Evolutionary conservation across 2,888 invertebrate species (phyloP), one percentile per base, ranked within the genome.

Genomic region (Harpalus rubripes): DNA sequence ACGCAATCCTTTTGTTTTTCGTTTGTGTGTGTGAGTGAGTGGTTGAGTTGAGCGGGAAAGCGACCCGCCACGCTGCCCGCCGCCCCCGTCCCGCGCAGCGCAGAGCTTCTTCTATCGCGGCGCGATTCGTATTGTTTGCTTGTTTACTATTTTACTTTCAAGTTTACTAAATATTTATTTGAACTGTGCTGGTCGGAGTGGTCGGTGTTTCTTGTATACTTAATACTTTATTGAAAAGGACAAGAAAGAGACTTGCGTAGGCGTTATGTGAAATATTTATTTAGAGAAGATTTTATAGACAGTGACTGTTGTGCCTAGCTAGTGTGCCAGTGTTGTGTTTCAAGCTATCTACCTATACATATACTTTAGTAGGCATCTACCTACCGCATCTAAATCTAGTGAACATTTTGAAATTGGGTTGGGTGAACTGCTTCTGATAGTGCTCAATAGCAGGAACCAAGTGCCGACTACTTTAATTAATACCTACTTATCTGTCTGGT

Each of bases 1-100:
- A 44, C 44, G 44, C 44, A 44, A 44, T 44, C n/a, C n/a, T n/a
- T n/a, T n/a, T n/a, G n/a, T n/a, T 44, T 44, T 44, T 44, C 44
- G 44, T 44, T 44, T 44, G 44, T 44, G 44, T 44, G 44, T 7
- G 44, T 44, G 44, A 44, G 44, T 44, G 44, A 44, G 44, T 44
- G 44, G 44, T 44, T 44, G 44, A 44, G 44, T 44, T 44, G 44
- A 44, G 44, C 44, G 10, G 44, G 44, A 44, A 44, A 10, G 22
- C 22, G 22, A 22, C 22, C 22, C 44, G 44, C 7, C 44, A 1
- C 44, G 44, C 44, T n/a, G n/a, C n/a, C n/a, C n/a, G n/a, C n/a
- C 44, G 10, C 44, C 44, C 44, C 10, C 44, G 0, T 10, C 44
- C 44, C 44, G 44, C 44, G 44, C 44, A 44, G 44, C 44, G 44